Evolutionary conservation across 1,140 invertebrate species (phyloP), one percentile per base, ranked within the genome.

Genomic region (Zaprionus vittiger): DNA sequence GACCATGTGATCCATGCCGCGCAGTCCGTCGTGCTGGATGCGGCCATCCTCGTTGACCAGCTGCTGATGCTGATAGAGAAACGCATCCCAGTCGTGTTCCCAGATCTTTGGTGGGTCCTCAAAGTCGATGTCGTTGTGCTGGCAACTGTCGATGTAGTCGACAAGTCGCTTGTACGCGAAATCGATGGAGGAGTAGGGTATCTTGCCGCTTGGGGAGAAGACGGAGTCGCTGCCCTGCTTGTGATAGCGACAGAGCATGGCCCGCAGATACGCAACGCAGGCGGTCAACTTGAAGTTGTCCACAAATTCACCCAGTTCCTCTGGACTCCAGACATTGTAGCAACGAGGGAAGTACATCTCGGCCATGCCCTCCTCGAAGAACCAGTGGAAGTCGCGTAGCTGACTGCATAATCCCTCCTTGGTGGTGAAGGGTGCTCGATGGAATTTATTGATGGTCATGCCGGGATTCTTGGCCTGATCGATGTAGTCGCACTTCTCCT

Each of bases 251-350:
- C 94, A 93, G 1, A 95, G 94, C 34, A 98, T 93, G 95, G 95
- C 96, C 91, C 97, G 96, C 9, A 98, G 93, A 15, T 98, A 93
- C 79, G 96, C 96, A 64, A 98, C 95, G 84, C 98, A 98, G 6
- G 97, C 96, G 3, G 97, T 98, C 44, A 97, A 93, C 83, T 97
- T 96, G 86, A 97, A 99, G 92, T 99, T 97, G 74, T 98, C 97
- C 54, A 98, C 94, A 86, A 99, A 99, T 69, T 97, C 96, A 74
- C 95, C 95, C 87, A 98, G 95, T 85, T 98, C 98, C 80, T 98
- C 98, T 11, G 96, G 95, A 93, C 96, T 96, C 89, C 96, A 96
- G 37, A 97, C 95, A 69, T 97, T 97, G 93, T 97, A 98, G 83
- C 97, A 98, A 38, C 98, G 94, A 0, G 97, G 98, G 91, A 97